Conservation (phyloP, 2,888 invertebrate species). For the Camptogramma bilineatum region DNA sequence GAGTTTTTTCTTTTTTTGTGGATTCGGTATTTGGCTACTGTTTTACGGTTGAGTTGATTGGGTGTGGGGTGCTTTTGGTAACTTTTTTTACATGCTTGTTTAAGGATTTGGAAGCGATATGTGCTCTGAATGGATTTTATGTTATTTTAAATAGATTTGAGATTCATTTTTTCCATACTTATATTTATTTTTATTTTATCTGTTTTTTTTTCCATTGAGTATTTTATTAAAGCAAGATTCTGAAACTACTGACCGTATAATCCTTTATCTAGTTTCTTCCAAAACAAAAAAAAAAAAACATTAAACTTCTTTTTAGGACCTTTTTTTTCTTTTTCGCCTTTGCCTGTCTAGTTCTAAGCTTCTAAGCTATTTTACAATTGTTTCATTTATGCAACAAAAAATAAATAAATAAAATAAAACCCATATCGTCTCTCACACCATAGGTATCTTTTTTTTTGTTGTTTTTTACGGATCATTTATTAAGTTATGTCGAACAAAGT, state of each 20-base stretch:
- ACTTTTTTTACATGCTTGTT: slow-evolving; percentile 33
- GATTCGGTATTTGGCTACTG: slow-evolving; percentile 70
- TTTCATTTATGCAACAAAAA: too few species aligned
- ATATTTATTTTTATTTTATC: slow-evolving; percentile 14
- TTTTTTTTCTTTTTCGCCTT: too few species aligned
- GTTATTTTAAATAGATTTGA: slow-evolving; percentile 27
- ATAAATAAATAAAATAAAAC: too few species aligned
- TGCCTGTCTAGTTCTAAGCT: too few species aligned
- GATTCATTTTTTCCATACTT: slow-evolving; percentile 22
- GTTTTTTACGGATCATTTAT: slow-evolving; percentile 23
- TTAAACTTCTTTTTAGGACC: too few species aligned
- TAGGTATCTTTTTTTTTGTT: too few species aligned
- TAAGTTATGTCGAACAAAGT: slow-evolving; percentile 35
- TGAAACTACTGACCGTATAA: too few species aligned
- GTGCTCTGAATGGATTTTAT: slow-evolving; percentile 25
- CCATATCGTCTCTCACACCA: too few species aligned
- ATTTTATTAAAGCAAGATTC: too few species aligned
- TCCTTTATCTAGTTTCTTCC: too few species aligned
- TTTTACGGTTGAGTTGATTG: slow-evolving; percentile 70
- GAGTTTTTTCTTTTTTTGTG: slow-evolving; percentile 45
- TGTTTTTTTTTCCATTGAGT: neutral
- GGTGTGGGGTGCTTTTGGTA: slow-evolving; percentile 51
- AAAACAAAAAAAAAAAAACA: too few species aligned
- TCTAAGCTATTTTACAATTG: too few species aligned
- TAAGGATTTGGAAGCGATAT: slow-evolving; percentile 35